Percentiles rank a stretch among this genome's conserved stretches.
Conservation (phyloP, 2,113 vertebrate species). For the Macrotus californicus region DNA sequence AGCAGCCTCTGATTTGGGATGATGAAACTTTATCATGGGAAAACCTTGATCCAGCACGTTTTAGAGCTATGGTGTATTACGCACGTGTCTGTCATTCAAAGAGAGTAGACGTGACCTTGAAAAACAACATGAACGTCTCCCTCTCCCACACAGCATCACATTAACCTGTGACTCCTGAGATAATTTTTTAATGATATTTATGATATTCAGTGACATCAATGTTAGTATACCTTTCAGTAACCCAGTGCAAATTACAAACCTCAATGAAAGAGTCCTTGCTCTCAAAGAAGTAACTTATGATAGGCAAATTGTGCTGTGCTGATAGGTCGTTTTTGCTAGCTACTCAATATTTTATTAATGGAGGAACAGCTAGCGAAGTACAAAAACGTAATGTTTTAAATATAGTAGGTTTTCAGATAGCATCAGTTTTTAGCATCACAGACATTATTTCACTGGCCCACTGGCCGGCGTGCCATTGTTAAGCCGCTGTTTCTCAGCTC, state of each 20-base stretch:
- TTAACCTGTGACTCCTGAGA: not conserved
- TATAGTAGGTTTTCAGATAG: not conserved
- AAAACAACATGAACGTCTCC: not conserved
- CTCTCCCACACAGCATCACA: not conserved
- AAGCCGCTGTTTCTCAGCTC: not conserved
- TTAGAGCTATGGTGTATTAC: conserved; percentile 15
- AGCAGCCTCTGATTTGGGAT: conserved; percentile 36
- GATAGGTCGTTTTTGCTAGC: not conserved
- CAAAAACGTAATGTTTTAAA: not conserved
- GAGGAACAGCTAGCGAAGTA: not conserved
- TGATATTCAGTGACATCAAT: not conserved
- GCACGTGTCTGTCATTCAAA: not conserved
- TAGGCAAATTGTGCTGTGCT: not conserved
- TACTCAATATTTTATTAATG: not conserved
- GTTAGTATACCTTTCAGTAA: not conserved
- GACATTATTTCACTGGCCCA: not conserved
- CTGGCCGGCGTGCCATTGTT: not conserved
- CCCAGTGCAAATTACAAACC: not conserved
- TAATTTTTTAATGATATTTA: not conserved
- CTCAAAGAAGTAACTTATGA: not conserved
- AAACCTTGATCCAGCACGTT: conserved; percentile 53
- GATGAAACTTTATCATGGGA: conserved; percentile 49
- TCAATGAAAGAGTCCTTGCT: not conserved
- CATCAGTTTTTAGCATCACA: not conserved
- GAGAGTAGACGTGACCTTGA: conserved; percentile 13